Evolutionary conservation across 2,113 vertebrate genomes (phyloP).

Genomic region (Austrofundulus limnaeus): DNA sequence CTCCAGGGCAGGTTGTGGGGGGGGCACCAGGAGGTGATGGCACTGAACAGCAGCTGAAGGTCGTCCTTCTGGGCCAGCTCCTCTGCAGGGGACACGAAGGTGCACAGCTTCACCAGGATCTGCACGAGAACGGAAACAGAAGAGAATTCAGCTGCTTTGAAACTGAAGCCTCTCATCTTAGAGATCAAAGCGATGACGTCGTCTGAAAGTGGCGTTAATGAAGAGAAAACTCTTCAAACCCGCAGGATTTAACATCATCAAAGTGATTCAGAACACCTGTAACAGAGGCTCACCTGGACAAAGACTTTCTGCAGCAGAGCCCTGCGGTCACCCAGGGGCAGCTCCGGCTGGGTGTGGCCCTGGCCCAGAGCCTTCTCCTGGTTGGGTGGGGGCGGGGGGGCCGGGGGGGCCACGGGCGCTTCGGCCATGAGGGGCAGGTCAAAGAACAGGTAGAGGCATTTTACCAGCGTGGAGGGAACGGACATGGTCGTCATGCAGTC

Average conservation of each 20-base stretch:
- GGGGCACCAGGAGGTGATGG: slow-evolving; percentile 99
- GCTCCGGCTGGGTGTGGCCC: slow-evolving; percentile 85
- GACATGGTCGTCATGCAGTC: slow-evolving; percentile 99
- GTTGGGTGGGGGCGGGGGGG: slow-evolving; percentile 21
- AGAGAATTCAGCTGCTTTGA: neutral
- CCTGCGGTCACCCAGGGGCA: slow-evolving; percentile 91
- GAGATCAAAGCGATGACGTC: neutral
- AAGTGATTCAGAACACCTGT: too few relatives aligned
- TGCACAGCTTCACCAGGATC: slow-evolving; percentile 98
- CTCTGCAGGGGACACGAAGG: slow-evolving; percentile 95
- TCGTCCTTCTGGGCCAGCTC: slow-evolving; percentile 98
- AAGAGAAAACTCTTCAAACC: neutral
- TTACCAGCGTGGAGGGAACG: slow-evolving; percentile 97
- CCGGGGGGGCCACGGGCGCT: slow-evolving; percentile 84
- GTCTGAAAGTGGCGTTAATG: neutral
- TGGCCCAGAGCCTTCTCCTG: slow-evolving; percentile 66
- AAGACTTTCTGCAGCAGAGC: slow-evolving; percentile 97
- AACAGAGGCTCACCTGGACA: slow-evolving; percentile 83
- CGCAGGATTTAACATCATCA: neutral
- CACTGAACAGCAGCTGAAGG: slow-evolving; percentile 97
- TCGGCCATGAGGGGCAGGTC: slow-evolving; percentile 97
- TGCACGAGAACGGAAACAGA: slow-evolving; percentile 52
- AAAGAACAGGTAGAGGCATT: slow-evolving; percentile 99
- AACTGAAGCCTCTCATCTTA: neutral
- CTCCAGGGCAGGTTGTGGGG: slow-evolving; percentile 98